Percentiles rank a stretch among this genome's conserved stretches.
These are phyloP conservation scores for Drosophila tristis DNA, from an alignment of 1,140 invertebrate species.

Conservation along the genomic window DNA sequence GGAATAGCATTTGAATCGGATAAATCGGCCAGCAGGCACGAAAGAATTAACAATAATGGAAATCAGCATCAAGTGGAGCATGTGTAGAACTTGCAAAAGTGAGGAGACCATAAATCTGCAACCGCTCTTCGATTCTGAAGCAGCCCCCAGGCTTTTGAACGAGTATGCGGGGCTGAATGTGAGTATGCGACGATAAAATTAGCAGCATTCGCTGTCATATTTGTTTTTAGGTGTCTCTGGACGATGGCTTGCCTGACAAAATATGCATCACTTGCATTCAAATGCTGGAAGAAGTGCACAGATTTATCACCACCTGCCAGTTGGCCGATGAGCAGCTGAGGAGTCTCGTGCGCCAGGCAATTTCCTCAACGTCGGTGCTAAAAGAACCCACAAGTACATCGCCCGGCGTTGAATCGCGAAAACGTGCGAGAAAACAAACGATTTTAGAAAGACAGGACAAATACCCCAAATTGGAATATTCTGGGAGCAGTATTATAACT, in stretches of 20 bases:
- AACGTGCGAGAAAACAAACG: conserved; percentile 36
- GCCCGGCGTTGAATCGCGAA: not conserved
- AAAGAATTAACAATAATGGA: conserved; percentile 48
- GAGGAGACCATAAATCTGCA: conserved; percentile 28
- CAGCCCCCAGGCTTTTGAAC: conserved; percentile 39
- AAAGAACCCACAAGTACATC: not conserved
- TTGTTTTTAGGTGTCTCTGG: conserved; percentile 38
- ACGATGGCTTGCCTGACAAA: conserved; percentile 68
- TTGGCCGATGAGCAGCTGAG: conserved; percentile 52
- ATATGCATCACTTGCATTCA: conserved; percentile 60
- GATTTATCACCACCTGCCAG: conserved; percentile 54
- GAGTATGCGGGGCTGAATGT: conserved; percentile 56
- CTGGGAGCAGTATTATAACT: not conserved
- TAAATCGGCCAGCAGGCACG: not conserved
- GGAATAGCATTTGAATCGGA: conserved; percentile 8
- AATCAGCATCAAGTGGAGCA: conserved; percentile 72
- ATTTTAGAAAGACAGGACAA: conserved; percentile 2
- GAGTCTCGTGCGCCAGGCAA: conserved; percentile 53
- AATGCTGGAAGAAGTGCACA: conserved; percentile 37
- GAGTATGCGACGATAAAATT: not conserved
- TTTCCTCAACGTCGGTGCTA: conserved; percentile 39
- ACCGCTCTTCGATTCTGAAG: conserved; percentile 36
- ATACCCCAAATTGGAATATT: not conserved
- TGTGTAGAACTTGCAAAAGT: conserved; percentile 64
- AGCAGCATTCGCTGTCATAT: too few species aligned